Conservation (phyloP, 2,888 invertebrate species). For the Heterodera filipjevi region DNA sequence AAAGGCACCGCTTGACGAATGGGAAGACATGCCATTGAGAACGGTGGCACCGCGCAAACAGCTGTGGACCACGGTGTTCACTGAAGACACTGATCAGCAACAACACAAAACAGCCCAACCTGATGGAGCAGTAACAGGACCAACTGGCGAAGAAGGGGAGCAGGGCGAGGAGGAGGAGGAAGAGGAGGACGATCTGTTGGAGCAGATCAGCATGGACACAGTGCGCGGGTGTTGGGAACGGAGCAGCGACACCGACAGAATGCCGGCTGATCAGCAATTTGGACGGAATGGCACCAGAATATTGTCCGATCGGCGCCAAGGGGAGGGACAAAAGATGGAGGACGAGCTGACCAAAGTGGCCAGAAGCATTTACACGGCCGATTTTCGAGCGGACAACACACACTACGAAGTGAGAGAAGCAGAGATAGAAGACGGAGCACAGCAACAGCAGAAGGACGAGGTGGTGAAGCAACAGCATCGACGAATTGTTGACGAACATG, state of each 20-base stretch:
- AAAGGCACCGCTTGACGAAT: conserved; percentile 42
- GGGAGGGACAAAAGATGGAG: background rate
- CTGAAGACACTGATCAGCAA: conserved; percentile 49
- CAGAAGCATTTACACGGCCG: conserved; percentile 25
- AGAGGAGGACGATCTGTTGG: conserved; percentile 29
- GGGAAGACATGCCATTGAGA: conserved; percentile 36
- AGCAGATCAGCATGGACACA: conserved; percentile 35
- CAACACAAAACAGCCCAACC: conserved; percentile 24
- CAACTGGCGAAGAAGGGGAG: no score
- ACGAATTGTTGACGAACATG: conserved; percentile 15
- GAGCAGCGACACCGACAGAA: background rate
- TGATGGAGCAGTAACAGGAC: background rate
- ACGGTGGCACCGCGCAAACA: conserved; percentile 24
- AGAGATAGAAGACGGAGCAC: background rate
- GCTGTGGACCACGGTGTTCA: conserved; percentile 64
- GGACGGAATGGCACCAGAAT: background rate
- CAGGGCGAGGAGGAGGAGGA: conserved; percentile 36
- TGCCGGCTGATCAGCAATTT: background rate
- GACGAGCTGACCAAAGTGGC: conserved; percentile 21
- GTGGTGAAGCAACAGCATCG: conserved; percentile 12
- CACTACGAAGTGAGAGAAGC: background rate
- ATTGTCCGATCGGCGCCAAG: background rate
- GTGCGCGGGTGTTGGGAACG: conserved; percentile 38
- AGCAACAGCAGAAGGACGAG: background rate
- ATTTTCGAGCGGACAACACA: conserved; percentile 8